A percentile compares a stretch with the other conserved stretches of the same genome.
Evolutionary conservation across 2,888 invertebrate genomes (phyloP).

Genomic region (Bellardia pandia): DNA sequence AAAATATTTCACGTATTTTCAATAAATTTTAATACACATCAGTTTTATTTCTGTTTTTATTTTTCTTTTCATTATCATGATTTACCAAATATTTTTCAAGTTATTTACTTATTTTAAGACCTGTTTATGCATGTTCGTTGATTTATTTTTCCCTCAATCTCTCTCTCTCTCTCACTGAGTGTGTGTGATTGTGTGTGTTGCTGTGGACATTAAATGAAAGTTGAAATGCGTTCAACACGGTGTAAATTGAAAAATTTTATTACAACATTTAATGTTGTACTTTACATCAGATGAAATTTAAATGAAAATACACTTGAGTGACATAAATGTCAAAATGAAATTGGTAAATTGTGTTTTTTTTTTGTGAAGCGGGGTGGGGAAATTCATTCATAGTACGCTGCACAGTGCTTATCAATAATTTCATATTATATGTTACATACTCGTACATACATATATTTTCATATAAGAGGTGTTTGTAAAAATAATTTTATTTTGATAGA

Average conservation of each 20-base stretch:
- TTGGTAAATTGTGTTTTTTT: constrained; percentile 26
- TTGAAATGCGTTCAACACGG: constrained; percentile 30
- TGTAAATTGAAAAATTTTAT: constrained; percentile 53
- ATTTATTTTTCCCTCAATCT: background rate
- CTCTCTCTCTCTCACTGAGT: background rate
- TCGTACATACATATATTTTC: no score
- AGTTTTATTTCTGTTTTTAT: constrained; percentile 29
- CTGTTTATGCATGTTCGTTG: constrained; percentile 23
- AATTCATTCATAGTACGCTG: background rate
- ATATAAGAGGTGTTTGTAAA: no score
- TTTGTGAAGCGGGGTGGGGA: no score
- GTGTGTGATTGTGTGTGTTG: background rate
- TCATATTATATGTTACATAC: background rate
- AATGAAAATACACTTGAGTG: constrained; percentile 36
- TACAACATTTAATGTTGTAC: constrained; percentile 40
- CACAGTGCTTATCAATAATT: background rate
- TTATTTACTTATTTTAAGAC: constrained; percentile 39
- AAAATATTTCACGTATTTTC: constrained; percentile 13
- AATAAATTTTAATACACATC: constrained; percentile 41
- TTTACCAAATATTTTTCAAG: constrained; percentile 19
- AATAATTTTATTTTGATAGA: no score
- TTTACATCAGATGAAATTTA: constrained; percentile 44
- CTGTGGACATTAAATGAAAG: constrained; percentile 11
- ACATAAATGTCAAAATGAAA: constrained; percentile 43
- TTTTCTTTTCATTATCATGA: constrained; percentile 1